A percentile compares a stretch with the other conserved stretches of the same genome.
Evolutionary conservation across 2,113 vertebrate genomes (phyloP).

Genomic region (Mugil cephalus): DNA sequence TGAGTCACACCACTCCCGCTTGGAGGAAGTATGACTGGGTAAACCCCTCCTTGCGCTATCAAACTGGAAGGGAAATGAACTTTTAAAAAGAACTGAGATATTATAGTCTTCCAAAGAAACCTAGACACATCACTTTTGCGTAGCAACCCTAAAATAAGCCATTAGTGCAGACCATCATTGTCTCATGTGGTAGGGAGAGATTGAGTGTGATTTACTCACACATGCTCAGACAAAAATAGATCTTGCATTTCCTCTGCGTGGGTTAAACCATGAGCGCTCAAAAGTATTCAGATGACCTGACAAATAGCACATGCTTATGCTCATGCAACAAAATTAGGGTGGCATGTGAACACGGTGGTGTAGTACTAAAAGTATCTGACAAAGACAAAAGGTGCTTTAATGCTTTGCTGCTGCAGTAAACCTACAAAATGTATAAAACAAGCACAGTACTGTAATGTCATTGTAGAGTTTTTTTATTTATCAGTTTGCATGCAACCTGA

Average conservation of each 20-base stretch:
- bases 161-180: conserved; percentile 42
- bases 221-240: conserved; percentile 74
- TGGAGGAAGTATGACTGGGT: conserved; percentile 69
- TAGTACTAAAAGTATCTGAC: conserved; percentile 19
- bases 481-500: background rate
- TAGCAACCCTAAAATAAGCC: conserved; percentile 65
- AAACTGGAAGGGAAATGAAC: conserved; percentile 57
- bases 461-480: too few relatives aligned
- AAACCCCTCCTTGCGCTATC: conserved; percentile 59
- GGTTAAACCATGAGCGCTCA: conserved; percentile 59
- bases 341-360: conserved; percentile 8
- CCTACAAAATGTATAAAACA: background rate
- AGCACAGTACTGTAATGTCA: background rate
- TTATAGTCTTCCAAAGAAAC: conserved; percentile 40
- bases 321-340: conserved; percentile 31
- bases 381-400: conserved; percentile 20
- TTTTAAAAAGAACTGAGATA: conserved; percentile 55
- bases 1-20: conserved; percentile 47
- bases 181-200: conserved; percentile 65
- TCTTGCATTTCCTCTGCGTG: conserved; percentile 70
- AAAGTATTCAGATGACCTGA: conserved; percentile 51
- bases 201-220: conserved; percentile 76
- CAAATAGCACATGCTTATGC: conserved; percentile 47
- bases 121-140: conserved; percentile 61
- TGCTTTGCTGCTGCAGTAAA: conserved; percentile 11